Conservation (phyloP, 2,797 vertebrate genomes). For the Acanthis flammea region DNA sequence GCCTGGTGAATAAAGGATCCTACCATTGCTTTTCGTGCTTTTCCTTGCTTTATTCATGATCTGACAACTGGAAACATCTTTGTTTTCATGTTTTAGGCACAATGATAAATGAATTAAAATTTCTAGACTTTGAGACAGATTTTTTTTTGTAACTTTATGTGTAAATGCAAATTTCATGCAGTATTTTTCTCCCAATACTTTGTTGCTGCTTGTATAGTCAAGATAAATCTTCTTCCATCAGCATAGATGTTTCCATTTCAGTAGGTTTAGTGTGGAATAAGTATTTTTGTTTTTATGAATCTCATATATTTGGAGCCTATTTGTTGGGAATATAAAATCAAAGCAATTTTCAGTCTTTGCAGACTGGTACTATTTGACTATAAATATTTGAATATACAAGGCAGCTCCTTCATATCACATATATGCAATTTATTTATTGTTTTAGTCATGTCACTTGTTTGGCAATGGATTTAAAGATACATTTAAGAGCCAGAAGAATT, state of each 20-base stretch:
- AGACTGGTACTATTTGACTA: background rate
- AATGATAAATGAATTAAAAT: constrained; percentile 4
- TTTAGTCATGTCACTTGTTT: background rate
- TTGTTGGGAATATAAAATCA: background rate
- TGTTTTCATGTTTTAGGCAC: constrained; percentile 27
- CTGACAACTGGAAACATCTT: constrained; percentile 52
- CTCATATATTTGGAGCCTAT: background rate
- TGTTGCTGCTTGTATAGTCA: background rate
- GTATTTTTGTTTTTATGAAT: background rate
- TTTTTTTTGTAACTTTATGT: background rate
- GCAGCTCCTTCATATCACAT: background rate
- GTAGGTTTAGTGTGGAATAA: background rate
- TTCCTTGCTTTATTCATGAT: constrained; percentile 24
- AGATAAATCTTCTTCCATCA: background rate
- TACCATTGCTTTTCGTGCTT: constrained; percentile 36
- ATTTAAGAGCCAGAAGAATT: background rate
- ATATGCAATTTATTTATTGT: background rate
- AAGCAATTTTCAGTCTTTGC: background rate
- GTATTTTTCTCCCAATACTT: background rate
- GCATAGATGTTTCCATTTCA: background rate
- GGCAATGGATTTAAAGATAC: background rate
- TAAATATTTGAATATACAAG: background rate
- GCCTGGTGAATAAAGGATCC: constrained; percentile 65
- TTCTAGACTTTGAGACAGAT: background rate
- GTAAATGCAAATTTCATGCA: background rate